Evolutionary conservation across 2,888 invertebrate genomes (phyloP), one percentile per base, ranked within the genome.

Genomic region (Lymantria monacha): DNA sequence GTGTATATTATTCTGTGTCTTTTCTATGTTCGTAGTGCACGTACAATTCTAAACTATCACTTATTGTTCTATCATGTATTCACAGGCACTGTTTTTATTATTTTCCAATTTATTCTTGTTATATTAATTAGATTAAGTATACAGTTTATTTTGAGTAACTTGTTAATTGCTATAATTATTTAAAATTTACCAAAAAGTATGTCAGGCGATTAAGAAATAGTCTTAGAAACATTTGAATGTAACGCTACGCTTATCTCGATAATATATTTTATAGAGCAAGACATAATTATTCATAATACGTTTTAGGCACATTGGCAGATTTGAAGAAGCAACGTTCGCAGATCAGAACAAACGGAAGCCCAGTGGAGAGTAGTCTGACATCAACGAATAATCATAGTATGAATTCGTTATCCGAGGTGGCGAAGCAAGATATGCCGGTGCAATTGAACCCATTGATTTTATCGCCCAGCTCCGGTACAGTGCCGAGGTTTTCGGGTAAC

Each of bases 321-420:
- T 92, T 98, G 82, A 98, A 98, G 91, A 97, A 97, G 83, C 97
- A 98, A 79, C 93, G 98, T 61, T 94, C 97, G 59, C 96, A 96
- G 73, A 96, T 95, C 69, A 92, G 97, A 69, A 92, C 88, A 2
- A 95, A 94, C 76, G 94, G 93, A 50, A 93, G 92, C 59, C 92
- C 92, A 0, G 87, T 89, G 3, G 92, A 92, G 62, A 89, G 75
- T 57, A 87, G 85, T 72, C 74, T 72, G 50, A 89, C 69, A 7
- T 86, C 91, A 0, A 85, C 87, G 2, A 87, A 85, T 69, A 88
- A 84, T 52, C 89, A 88, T 63, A 88, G 88, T 51, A 56, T 91
- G 49, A 89, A 82, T 55, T 92, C 92, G 7, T 81, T 85, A 63
- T 84, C 86, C 51, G 92, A 92, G 42, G 83, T 69, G 61, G 74